Base-by-base conservation (phyloP, 2,797 vertebrate genomes). In the Poeciliopsis turneri region DNA sequence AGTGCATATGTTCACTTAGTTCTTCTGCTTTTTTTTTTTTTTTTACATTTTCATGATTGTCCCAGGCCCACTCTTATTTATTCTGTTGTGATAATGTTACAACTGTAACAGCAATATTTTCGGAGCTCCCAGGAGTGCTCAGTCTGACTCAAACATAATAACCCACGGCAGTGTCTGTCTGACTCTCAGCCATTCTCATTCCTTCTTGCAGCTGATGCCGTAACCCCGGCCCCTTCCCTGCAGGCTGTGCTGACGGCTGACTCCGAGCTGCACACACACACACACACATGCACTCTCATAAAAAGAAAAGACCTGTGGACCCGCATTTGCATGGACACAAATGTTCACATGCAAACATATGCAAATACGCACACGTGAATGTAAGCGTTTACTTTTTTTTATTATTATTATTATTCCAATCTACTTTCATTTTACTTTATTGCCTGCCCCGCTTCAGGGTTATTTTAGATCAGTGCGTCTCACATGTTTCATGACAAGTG, bases 61-160 rank as follows among this genome's bases (percentile, higher is more conserved):
- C 92, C 87, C 83, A 33, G 85, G 88, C 89, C 90, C 72, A 41
- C 89, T 92, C 89, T 94, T 93, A 93, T 94, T 93, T 94, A 93
- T 93, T 92, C 92, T 91, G 92, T 93, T 94, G 93, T 94, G 92
- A 91, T 94, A 93, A 94, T 94, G 93, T 93, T 94, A 93, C 94
- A 94, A 94, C 93, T 94, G 93, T 94, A 93, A 94, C 93, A 94
- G 93, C 93, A 94, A 94, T 94, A 94, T 94, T 94, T 94, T 93
- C 77, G 75, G 89, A 45, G 90, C 83, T 94, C 94, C 94, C 93
- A 92, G 82, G 93, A 93, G 94, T 94, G 88, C 84, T 87, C 83
- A 93, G 92, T 94, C 94, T 94, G 93, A 94, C 94, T 95, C 93
- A 94, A 94, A 94, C 93, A 94, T 94, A 94, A 94, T 94, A 94